A percentile compares a stretch with the other conserved stretches of the same genome.
phyloP scores from a whole-genome alignment of 2,797 vertebrate genomes.

The Eremophila alpestris region DNA sequence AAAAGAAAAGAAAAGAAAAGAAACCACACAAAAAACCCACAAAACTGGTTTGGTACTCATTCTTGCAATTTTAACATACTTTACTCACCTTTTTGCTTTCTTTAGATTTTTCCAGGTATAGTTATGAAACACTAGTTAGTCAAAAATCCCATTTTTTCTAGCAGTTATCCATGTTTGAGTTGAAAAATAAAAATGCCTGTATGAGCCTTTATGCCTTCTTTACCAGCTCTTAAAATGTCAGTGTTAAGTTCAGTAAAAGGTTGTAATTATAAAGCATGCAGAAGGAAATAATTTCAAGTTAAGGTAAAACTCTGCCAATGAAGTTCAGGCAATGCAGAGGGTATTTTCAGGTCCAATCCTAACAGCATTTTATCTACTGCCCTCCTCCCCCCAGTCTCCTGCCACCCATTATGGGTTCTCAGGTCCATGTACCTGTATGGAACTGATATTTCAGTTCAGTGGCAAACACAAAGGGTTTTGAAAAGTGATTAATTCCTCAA shows the following conservation, averaged over 20 bases:
- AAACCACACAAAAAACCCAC: no score
- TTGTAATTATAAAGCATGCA: neutral
- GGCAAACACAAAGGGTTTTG: neutral
- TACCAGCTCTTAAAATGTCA: neutral
- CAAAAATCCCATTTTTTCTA: neutral
- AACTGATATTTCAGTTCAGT: neutral
- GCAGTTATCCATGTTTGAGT: neutral
- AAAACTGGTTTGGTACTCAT: neutral
- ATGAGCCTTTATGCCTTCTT: neutral
- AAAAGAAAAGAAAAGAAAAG: neutral
- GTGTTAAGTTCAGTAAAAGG: neutral
- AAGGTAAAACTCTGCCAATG: neutral
- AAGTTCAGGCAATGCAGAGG: neutral
- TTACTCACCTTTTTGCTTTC: neutral
- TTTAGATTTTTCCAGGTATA: neutral
- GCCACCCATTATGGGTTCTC: neutral
- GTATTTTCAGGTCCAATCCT: neutral
- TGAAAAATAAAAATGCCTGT: neutral
- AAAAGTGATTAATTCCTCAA: neutral
- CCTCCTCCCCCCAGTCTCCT: accelerated
- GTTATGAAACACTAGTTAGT: neutral
- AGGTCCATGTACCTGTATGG: neutral
- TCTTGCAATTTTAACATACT: neutral
- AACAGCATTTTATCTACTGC: neutral
- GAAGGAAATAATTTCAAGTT: neutral